Evolutionary conservation across 2,797 vertebrate species (phyloP).

Genomic region (Pogonophryne albipinna): DNA sequence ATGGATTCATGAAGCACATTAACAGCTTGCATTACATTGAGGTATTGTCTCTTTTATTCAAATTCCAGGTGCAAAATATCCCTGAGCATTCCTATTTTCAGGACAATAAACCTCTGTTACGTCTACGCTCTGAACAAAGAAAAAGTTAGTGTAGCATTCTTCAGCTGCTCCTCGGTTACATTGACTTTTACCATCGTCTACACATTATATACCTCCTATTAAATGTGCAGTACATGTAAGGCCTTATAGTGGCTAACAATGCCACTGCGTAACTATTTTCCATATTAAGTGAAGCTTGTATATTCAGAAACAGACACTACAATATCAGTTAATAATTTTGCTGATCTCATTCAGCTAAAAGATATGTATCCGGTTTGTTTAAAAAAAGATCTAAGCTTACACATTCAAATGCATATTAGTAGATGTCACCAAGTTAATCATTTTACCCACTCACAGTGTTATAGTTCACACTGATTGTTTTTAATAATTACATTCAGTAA

Average conservation of each 20-base stretch:
- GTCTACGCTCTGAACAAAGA: neutral
- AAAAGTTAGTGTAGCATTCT: neutral
- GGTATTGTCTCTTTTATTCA: conserved; percentile 12
- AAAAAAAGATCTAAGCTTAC: neutral
- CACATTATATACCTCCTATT: neutral
- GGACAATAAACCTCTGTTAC: neutral
- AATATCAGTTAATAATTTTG: no score
- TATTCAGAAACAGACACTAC: no score
- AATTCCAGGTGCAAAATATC: conserved; percentile 1
- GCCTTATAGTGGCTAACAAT: neutral
- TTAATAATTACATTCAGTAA: neutral
- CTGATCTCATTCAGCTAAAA: neutral
- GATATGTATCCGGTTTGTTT: neutral
- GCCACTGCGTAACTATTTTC: neutral
- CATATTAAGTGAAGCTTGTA: neutral
- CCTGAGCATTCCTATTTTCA: no score
- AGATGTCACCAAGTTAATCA: no score
- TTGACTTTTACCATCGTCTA: neutral
- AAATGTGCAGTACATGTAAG: neutral
- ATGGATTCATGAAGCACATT: conserved; percentile 11
- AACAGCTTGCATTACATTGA: conserved; percentile 20
- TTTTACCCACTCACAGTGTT: neutral
- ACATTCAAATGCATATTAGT: neutral
- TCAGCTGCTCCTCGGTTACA: neutral
- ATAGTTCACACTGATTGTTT: neutral